Conservation (phyloP, 2,113 vertebrate genomes). For the Oreamnos americanus region DNA sequence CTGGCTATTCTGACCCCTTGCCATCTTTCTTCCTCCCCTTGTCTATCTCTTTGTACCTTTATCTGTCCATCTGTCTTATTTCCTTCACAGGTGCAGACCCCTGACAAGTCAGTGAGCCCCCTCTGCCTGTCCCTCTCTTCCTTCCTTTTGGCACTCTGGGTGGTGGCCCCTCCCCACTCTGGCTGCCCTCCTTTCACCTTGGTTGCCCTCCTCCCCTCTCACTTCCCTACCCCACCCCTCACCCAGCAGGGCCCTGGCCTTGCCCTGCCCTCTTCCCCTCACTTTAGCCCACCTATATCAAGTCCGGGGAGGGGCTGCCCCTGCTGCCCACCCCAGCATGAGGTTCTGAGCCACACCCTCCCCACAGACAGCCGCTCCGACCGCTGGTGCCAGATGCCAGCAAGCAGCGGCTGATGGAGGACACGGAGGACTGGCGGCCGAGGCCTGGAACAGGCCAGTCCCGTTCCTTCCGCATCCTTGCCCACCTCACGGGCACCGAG, state of each 20-base stretch:
- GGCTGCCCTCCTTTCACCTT: neutral
- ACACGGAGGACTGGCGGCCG: conserved; percentile 94
- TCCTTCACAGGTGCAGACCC: conserved; percentile 90
- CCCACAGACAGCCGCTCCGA: conserved; percentile 86
- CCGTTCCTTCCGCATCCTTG: conserved; percentile 95
- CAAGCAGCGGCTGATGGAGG: conserved; percentile 95
- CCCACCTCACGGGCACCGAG: conserved; percentile 95
- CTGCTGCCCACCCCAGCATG: neutral
- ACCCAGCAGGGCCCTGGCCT: neutral
- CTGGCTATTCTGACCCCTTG: conserved; percentile 69
- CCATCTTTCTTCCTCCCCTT: conserved; percentile 49
- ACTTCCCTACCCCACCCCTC: neutral
- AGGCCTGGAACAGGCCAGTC: conserved; percentile 94
- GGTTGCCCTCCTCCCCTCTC: neutral
- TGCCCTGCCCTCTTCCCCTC: neutral
- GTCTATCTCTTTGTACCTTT: conserved; percentile 70
- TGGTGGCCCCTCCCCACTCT: conserved; percentile 21
- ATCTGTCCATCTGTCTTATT: conserved; percentile 75
- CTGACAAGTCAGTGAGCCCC: conserved; percentile 96
- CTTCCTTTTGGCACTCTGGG: conserved; percentile 54
- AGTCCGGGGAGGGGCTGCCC: conserved; percentile 52
- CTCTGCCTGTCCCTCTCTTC: conserved; percentile 59
- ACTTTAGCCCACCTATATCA: neutral
- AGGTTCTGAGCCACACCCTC: conserved; percentile 61
- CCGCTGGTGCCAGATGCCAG: conserved; percentile 88